Evolutionary conservation across 2,888 invertebrate species (phyloP).

Genomic region (Leptodirus hochenwartii): DNA sequence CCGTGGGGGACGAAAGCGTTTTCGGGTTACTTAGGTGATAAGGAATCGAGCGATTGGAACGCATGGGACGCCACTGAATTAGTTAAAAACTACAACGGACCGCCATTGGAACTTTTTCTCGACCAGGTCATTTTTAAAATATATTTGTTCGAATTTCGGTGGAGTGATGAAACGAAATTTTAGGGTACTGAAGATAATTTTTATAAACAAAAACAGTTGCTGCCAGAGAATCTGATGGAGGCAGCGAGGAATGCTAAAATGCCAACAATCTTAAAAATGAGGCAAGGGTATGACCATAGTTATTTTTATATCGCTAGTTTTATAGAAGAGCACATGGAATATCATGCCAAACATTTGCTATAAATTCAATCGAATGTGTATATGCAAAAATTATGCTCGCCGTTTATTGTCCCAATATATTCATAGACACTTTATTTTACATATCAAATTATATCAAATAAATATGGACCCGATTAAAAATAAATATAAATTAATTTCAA

Average conservation of each 20-base stretch:
- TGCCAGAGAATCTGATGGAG: conserved; percentile 65
- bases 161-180: conserved; percentile 14
- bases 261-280: conserved; percentile 47
- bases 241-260: conserved; percentile 53
- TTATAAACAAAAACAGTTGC: conserved; percentile 51
- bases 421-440: too few species aligned
- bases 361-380: too few species aligned
- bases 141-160: conserved; percentile 1
- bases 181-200: conserved; percentile 76
- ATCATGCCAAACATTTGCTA: conserved; percentile 67
- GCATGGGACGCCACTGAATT: conserved; percentile 83
- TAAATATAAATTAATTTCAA: too few species aligned
- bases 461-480: too few species aligned
- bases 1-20: conserved; percentile 84
- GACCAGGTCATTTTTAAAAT: conserved; percentile 50
- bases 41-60: conserved; percentile 46
- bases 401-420: too few species aligned
- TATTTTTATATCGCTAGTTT: conserved; percentile 87
- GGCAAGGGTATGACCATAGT: conserved; percentile 86
- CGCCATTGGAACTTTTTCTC: conserved; percentile 64
- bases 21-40: conserved; percentile 56
- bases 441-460: too few species aligned
- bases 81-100: conserved; percentile 65
- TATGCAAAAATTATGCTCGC: too few species aligned
- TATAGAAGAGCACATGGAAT: conserved; percentile 80